A percentile compares a stretch with the other conserved stretches of the same genome.
Conservation (phyloP, 2,888 invertebrate genomes). For the Drosophila nr. fundita region DNA sequence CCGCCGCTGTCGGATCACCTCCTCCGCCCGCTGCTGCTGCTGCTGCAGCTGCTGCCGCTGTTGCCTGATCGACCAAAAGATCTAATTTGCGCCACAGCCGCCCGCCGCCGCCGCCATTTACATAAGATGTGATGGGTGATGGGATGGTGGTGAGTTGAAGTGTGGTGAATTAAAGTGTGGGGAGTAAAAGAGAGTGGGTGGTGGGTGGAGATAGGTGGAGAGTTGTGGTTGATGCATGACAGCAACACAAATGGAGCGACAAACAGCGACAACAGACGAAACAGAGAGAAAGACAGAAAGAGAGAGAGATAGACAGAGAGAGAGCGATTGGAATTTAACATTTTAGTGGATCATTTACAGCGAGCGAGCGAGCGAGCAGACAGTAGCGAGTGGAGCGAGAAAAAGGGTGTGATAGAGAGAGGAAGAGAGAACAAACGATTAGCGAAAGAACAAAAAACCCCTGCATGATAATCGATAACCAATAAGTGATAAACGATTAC, state of each 20-base stretch:
- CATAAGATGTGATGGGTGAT: slow-evolving; percentile 7
- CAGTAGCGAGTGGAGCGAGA: slow-evolving; percentile 51
- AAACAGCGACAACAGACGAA: slow-evolving; percentile 47
- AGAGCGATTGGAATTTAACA: slow-evolving; percentile 30
- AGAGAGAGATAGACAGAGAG: slow-evolving; percentile 35
- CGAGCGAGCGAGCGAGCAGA: slow-evolving; percentile 62
- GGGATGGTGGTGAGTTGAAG: slow-evolving; percentile 17
- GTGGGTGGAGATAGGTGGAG: not conserved
- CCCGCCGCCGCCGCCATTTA: slow-evolving; percentile 69
- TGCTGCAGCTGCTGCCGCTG: slow-evolving; percentile 72
- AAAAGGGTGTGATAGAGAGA: slow-evolving; percentile 52
- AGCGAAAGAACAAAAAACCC: slow-evolving; percentile 49
- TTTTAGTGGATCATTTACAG: slow-evolving; percentile 34
- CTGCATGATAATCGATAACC: slow-evolving; percentile 18
- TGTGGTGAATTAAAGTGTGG: slow-evolving; percentile 5
- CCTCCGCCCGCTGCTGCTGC: slow-evolving; percentile 45
- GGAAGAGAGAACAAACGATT: slow-evolving; percentile 70
- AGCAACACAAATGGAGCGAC: slow-evolving; percentile 60
- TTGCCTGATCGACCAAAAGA: slow-evolving; percentile 84
- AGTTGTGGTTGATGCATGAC: slow-evolving; percentile 39
- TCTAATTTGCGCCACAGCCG: slow-evolving; percentile 77
- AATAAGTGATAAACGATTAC: slow-evolving; percentile 30
- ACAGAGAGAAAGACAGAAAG: slow-evolving; percentile 38
- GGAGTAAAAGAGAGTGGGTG: slow-evolving; percentile 23
- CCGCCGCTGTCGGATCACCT: slow-evolving; percentile 44